A percentile compares a stretch with the other conserved stretches of the same genome.
Conservation (phyloP, 2,113 vertebrate species). For the Cyphomyrus plagiostoma region DNA sequence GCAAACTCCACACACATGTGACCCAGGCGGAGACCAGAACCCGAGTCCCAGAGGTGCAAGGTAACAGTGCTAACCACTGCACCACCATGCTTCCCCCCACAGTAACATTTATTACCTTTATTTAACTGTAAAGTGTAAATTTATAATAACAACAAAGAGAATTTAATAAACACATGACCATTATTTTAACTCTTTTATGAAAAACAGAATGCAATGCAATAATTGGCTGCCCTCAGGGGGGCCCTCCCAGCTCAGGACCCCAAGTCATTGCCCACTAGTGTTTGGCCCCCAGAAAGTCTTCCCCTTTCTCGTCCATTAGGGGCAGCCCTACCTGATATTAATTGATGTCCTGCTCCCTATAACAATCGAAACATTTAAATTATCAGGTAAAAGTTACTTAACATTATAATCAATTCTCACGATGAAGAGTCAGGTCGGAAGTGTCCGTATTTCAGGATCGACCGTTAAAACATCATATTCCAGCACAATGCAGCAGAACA, state of each 20-base stretch:
- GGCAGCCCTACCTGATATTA: background rate
- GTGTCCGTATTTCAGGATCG: background rate
- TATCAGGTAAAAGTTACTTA: background rate
- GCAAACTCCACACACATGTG: too few species aligned
- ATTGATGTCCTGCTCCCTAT: background rate
- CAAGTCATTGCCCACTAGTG: background rate
- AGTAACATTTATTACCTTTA: background rate
- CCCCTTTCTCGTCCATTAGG: background rate
- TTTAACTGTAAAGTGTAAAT: background rate
- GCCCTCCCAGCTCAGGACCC: background rate
- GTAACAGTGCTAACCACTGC: too few species aligned
- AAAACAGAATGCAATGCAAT: background rate
- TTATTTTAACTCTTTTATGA: background rate
- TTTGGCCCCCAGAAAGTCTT: background rate
- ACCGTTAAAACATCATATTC: background rate
- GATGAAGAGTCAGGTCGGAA: background rate
- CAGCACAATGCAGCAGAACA: background rate
- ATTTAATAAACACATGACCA: background rate
- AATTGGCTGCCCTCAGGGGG: background rate
- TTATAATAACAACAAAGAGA: background rate
- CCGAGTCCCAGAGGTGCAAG: too few species aligned
- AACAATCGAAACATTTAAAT: background rate
- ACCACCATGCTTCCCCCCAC: too few species aligned
- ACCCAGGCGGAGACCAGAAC: too few species aligned
- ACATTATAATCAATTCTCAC: background rate